These are phyloP conservation scores for Neoarius graeffei DNA, from an alignment of 2,113 vertebrate genomes.

Conservation along the genomic window DNA sequence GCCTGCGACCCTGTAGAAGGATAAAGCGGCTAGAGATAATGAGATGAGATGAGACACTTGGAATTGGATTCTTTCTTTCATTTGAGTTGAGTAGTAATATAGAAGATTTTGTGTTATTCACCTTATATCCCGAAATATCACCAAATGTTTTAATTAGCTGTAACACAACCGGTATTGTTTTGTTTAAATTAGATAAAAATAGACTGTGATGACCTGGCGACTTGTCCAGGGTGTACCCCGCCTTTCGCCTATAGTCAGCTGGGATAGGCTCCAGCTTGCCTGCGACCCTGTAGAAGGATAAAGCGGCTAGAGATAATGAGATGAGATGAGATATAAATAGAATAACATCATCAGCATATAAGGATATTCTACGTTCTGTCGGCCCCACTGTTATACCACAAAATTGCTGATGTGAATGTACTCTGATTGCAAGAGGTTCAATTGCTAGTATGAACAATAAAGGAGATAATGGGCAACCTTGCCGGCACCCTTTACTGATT, in stretches of 20 bases:
- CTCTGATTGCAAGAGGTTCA: background rate
- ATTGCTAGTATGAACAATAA: background rate
- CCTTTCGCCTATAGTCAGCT: no score
- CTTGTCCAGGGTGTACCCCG: no score
- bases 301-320: no score
- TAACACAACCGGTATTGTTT: background rate
- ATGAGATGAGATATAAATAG: no score
- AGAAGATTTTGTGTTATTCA: background rate
- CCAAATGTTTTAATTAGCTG: background rate
- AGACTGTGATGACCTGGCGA: no score
- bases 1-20: no score
- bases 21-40: no score
- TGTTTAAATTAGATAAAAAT: no score
- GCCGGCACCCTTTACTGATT: background rate
- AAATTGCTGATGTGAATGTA: background rate
- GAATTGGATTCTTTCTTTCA: background rate
- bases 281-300: no score
- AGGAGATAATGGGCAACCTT: background rate
- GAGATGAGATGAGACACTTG: no score
- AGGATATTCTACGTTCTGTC: background rate
- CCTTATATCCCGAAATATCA: background rate
- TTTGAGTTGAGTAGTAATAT: background rate
- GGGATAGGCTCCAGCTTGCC: no score
- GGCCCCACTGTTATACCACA: background rate
- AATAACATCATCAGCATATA: constrained; percentile 3